phyloP scores from a whole-genome alignment of 2,888 invertebrate genomes.

The Anarsia innoxiella region DNA sequence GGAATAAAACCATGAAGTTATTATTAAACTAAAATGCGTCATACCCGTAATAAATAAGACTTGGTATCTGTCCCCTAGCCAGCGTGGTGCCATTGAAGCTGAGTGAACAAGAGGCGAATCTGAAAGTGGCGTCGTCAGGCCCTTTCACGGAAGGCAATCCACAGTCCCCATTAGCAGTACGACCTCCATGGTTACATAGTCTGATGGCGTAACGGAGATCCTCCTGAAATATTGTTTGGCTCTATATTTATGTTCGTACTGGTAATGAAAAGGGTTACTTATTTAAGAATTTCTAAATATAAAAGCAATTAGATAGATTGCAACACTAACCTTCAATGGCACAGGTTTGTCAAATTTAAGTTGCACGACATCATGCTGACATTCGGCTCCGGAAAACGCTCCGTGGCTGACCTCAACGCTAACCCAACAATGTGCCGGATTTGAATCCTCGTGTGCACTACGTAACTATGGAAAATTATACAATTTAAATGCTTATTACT shows the following conservation, averaged over 20 bases:
- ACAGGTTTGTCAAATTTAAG: constrained; percentile 93
- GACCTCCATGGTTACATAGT: constrained; percentile 90
- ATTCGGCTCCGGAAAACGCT: constrained; percentile 87
- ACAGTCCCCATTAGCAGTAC: constrained; percentile 96
- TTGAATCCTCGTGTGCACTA: constrained; percentile 59
- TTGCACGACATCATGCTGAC: constrained; percentile 91
- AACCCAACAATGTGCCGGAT: constrained; percentile 86
- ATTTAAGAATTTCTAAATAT: too few species aligned
- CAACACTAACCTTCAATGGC: constrained; percentile 80
- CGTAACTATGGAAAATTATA: constrained; percentile 49
- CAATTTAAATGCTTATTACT: too few species aligned
- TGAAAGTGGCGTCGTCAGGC: constrained; percentile 93
- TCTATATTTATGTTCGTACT: too few species aligned
- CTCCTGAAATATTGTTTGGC: constrained; percentile 82
- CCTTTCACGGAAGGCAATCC: constrained; percentile 92
- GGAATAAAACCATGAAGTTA: too few species aligned
- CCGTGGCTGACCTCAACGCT: constrained; percentile 90
- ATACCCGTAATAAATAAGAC: constrained; percentile 90
- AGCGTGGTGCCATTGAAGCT: constrained; percentile 98
- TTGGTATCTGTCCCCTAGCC: constrained; percentile 95
- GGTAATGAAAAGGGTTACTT: too few species aligned
- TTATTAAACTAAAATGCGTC: too few species aligned
- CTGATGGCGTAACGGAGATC: constrained; percentile 92
- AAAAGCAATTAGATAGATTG: too few species aligned
- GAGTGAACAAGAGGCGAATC: constrained; percentile 92